Evolutionary conservation across 2,113 vertebrate species (phyloP), one percentile per base, ranked within the genome.

Genomic region (Hydropotes inermis): DNA sequence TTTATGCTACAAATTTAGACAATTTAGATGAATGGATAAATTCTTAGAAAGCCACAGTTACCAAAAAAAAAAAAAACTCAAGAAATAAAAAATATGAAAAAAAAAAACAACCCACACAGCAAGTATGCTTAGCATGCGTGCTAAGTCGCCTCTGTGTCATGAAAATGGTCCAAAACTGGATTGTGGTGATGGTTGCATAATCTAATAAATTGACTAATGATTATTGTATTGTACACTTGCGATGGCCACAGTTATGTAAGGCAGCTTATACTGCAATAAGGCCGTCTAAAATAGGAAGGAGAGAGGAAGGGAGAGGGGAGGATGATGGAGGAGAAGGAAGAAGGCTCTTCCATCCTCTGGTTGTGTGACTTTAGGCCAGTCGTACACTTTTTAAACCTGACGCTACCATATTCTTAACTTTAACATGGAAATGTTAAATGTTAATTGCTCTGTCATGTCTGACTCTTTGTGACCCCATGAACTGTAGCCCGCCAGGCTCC

Each of bases 11-110:
- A 74, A 43, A 58, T 83, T 74, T n/a, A 83, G 60, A 82, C 27
- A 87, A 33, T 10, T 74, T 81, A 81, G 70, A 47, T 47, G 57
- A 87, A 87, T 55, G 33, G 27, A 45, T 27, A 92, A 74, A 92
- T 88, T 74, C 60, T 96, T 92, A 88, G 76, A 70, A 58, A 83
- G 61, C 28, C 27, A 60, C 15, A 28, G 15, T 74, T 43, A 54
- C 27, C 16, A 36, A 16, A 25, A 28, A 91, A 43, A 54, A 47
- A 39, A 74, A 67, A 43, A 1, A 14, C 45, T 39, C 57, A 76
- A 74, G 25, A 93, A 85, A 39, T 74, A 39, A 16, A 70, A 89
- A 78, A 55, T 30, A 79, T 23, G 36, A 85, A 96, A 50, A 81
- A 84, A 70, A 4, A 50, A 47, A 12, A 12, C 45, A 45, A 13